Conservation (phyloP, 2,113 vertebrate genomes). For the Morone saxatilis region DNA sequence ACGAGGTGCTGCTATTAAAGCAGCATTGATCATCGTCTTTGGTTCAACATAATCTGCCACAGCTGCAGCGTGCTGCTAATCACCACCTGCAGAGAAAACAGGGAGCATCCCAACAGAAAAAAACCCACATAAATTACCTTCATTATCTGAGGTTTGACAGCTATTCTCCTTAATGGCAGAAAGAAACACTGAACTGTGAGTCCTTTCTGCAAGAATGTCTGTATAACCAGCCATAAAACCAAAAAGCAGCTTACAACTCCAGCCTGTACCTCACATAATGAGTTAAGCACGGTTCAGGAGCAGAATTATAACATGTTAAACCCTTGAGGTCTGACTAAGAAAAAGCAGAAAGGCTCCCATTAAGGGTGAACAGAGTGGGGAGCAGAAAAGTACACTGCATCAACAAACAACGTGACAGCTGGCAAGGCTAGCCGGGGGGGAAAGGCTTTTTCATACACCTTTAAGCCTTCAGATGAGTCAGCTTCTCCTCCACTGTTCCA, state of each 20-base stretch:
- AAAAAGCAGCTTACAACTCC: conserved; percentile 47
- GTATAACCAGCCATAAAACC: conserved; percentile 49
- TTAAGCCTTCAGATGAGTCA: conserved; percentile 39
- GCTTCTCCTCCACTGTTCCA: conserved; percentile 27
- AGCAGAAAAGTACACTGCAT: conserved; percentile 39
- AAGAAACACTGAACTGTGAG: conserved; percentile 10
- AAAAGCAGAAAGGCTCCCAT: conserved; percentile 24
- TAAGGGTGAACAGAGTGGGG: conserved; percentile 14
- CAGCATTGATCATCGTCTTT: conserved; percentile 62
- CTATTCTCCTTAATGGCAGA: background rate
- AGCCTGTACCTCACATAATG: conserved; percentile 29
- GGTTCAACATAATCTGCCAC: conserved; percentile 57
- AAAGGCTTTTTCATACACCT: conserved; percentile 8
- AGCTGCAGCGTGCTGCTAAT: conserved; percentile 9
- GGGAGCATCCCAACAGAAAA: conserved; percentile 6
- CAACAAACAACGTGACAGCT: conserved; percentile 33
- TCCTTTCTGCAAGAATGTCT: conserved; percentile 27
- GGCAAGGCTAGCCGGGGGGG: background rate
- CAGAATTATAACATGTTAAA: conserved; percentile 4
- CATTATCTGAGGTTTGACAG: background rate
- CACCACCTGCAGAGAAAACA: conserved; percentile 26
- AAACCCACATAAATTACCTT: background rate
- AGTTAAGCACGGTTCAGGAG: conserved; percentile 44
- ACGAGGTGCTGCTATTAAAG: conserved; percentile 35
- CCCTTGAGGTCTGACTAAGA: conserved; percentile 11